These are phyloP conservation scores for Dilophus febrilis DNA, from an alignment of 2,888 invertebrate species.

Conservation along the genomic window DNA sequence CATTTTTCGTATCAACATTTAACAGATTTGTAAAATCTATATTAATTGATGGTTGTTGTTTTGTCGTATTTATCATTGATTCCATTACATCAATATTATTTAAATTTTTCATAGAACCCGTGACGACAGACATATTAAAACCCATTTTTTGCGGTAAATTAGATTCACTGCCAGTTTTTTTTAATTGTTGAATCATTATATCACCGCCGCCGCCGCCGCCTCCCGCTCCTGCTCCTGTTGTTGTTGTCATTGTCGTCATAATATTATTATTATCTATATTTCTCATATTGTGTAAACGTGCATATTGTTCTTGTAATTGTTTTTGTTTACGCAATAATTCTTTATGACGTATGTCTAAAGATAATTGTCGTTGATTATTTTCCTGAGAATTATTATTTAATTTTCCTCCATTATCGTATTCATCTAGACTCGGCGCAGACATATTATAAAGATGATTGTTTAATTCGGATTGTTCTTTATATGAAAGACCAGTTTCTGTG, in stretches of 20 bases:
- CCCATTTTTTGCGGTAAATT: conserved; percentile 73
- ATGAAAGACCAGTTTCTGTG: conserved; percentile 27
- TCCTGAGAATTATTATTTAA: conserved; percentile 42
- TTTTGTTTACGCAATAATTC: conserved; percentile 76
- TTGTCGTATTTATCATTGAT: not conserved
- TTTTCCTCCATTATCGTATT: conserved; percentile 23
- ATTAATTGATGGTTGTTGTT: not conserved
- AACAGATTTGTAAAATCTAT: no score
- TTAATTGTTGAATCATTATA: conserved; percentile 38
- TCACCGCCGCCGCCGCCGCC: no score
- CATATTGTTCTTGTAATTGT: conserved; percentile 80
- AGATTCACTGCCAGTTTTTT: conserved; percentile 79
- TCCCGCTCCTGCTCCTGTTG: no score
- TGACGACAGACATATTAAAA: conserved; percentile 34
- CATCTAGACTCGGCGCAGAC: conserved; percentile 9
- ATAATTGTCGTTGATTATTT: conserved; percentile 51
- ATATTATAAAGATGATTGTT: conserved; percentile 20
- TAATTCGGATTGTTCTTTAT: conserved; percentile 23
- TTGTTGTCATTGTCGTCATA: conserved; percentile 45
- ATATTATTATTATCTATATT: conserved; percentile 52
- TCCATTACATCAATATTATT: conserved; percentile 13
- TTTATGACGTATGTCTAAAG: conserved; percentile 74
- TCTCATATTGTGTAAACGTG: conserved; percentile 73
- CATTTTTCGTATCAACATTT: conserved; percentile 10
- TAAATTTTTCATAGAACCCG: conserved; percentile 17